phyloP scores from a whole-genome alignment of 1,140 invertebrate genomes.

The Ceratina calcarata region DNA sequence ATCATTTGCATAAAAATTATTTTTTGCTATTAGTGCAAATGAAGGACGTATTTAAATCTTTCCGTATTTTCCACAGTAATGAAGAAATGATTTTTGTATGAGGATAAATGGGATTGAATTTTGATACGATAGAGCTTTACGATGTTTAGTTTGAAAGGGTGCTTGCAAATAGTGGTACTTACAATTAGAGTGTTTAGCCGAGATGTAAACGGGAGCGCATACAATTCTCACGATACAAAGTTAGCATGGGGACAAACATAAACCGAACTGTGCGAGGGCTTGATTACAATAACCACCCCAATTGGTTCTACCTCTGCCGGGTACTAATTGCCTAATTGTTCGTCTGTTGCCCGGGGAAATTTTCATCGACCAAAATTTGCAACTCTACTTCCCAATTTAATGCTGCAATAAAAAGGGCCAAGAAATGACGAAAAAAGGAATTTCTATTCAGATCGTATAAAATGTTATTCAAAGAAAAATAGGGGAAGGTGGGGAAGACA shows the following conservation, averaged over 20 bases:
- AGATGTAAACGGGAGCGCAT: not conserved
- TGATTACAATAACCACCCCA: conserved; percentile 25
- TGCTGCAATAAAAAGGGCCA: too few species aligned
- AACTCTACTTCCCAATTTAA: not conserved
- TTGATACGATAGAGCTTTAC: too few species aligned
- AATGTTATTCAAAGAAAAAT: too few species aligned
- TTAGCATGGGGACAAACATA: conserved; percentile 9
- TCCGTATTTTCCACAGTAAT: too few species aligned
- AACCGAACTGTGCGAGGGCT: conserved; percentile 16
- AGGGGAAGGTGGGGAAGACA: too few species aligned
- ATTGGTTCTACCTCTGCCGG: conserved; percentile 1
- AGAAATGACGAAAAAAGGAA: too few species aligned
- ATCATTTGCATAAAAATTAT: too few species aligned
- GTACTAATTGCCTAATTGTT: conserved; percentile 24
- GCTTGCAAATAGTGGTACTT: not conserved
- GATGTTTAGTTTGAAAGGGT: not conserved
- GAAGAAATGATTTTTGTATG: too few species aligned
- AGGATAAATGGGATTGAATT: too few species aligned
- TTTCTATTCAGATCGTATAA: too few species aligned
- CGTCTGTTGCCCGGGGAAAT: not conserved
- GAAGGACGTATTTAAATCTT: too few species aligned
- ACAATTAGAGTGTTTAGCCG: conserved; percentile 28
- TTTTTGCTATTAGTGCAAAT: too few species aligned
- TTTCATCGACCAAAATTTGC: not conserved
- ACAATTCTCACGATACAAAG: conserved; percentile 3